A percentile compares a stretch with the other conserved stretches of the same genome.
phyloP scores from a whole-genome alignment of 2,113 vertebrate genomes.

The Myodes glareolus region DNA sequence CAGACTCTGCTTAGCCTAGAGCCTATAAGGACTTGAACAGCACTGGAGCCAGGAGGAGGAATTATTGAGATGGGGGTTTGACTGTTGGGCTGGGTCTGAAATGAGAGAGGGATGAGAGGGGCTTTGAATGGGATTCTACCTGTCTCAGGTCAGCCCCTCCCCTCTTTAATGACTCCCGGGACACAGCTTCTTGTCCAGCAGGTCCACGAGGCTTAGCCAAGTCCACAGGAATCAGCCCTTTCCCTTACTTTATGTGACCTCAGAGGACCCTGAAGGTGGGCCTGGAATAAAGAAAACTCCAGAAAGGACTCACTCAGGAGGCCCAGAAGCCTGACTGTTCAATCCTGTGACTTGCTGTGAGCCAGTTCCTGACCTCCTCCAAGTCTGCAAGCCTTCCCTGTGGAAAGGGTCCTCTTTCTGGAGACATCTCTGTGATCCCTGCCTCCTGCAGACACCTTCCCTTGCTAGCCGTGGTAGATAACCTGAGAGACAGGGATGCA shows the following conservation, averaged over 20 bases:
- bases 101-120: background rate
- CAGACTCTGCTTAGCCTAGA: slow-evolving; percentile 11
- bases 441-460: background rate
- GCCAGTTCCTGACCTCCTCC: background rate
- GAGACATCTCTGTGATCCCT: background rate
- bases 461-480: background rate
- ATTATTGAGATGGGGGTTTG: rapidly evolving
- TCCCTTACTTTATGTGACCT: background rate
- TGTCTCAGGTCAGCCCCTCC: background rate
- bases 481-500: background rate
- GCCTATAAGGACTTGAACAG: background rate
- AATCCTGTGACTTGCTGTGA: background rate
- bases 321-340: background rate
- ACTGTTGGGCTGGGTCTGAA: background rate
- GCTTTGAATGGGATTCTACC: background rate
- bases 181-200: slow-evolving; percentile 31
- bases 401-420: background rate
- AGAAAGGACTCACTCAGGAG: background rate
- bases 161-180: background rate
- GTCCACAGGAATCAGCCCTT: background rate
- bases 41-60: background rate
- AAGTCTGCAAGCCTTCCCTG: background rate
- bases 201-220: slow-evolving; percentile 56
- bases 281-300: background rate
- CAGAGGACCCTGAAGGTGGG: background rate